A percentile compares a stretch with the other conserved stretches of the same genome.
These are phyloP conservation scores for Pao palembangensis DNA, from an alignment of 2,113 vertebrate species.

Conservation along the genomic window DNA sequence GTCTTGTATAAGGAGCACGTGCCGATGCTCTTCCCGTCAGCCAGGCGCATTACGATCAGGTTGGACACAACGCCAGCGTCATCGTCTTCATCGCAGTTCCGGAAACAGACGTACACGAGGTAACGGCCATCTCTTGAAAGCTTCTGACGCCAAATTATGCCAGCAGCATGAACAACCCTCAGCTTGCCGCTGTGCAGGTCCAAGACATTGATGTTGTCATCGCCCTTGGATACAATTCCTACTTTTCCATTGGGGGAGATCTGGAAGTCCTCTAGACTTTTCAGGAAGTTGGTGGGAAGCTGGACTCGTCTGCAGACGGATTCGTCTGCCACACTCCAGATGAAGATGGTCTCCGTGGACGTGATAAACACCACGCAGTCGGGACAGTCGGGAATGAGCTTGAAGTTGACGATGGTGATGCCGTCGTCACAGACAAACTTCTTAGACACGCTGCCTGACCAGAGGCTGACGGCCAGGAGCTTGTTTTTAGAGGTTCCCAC, in stretches of 20 bases:
- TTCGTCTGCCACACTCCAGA: constrained; percentile 96
- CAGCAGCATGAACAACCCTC: constrained; percentile 87
- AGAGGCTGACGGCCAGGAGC: constrained; percentile 93
- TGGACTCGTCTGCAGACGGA: constrained; percentile 92
- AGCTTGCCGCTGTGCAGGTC: constrained; percentile 94
- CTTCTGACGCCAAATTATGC: constrained; percentile 91
- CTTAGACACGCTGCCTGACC: constrained; percentile 98
- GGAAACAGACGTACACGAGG: constrained; percentile 94
- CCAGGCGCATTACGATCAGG: constrained; percentile 95
- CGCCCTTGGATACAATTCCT: constrained; percentile 91
- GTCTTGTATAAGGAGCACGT: constrained; percentile 98
- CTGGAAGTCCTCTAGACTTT: constrained; percentile 94
- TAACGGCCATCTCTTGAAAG: constrained; percentile 94
- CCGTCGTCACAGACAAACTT: constrained; percentile 96
- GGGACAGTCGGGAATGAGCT: constrained; percentile 93
- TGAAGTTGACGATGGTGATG: constrained; percentile 90
- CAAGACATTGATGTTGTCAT: constrained; percentile 94
- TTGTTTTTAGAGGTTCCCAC: constrained; percentile 95
- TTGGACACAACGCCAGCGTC: constrained; percentile 87
- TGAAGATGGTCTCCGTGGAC: constrained; percentile 89
- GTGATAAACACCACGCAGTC: constrained; percentile 94
- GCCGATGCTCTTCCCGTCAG: constrained; percentile 96
- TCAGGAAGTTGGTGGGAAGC: constrained; percentile 89
- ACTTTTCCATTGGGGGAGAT: constrained; percentile 96
- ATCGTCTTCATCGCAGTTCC: constrained; percentile 87